A percentile compares a stretch with the other conserved stretches of the same genome.
Evolutionary conservation across 2,888 invertebrate genomes (phyloP).

Genomic region (Rhyacophila evoluta): DNA sequence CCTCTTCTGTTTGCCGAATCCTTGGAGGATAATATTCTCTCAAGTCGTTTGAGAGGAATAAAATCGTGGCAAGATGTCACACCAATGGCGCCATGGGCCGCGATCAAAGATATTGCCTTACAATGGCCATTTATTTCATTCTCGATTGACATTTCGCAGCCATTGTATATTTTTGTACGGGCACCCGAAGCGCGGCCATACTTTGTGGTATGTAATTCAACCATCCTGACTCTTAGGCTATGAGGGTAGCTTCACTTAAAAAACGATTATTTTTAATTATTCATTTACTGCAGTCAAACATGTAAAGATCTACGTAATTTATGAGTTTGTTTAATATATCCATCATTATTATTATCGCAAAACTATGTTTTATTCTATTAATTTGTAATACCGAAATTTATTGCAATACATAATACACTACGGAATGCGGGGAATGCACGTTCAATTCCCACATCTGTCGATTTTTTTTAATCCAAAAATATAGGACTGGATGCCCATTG

Average conservation of each 20-base stretch:
- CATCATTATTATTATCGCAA: no score
- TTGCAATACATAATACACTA: no score
- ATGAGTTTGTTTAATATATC: no score
- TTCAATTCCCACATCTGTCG: no score
- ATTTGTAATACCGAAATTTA: no score
- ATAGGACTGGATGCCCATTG: no score
- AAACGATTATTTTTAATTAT: slow-evolving; percentile 10
- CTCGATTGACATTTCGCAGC: slow-evolving; percentile 45
- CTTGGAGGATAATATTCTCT: neutral
- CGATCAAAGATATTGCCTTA: slow-evolving; percentile 48
- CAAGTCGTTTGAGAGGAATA: slow-evolving; percentile 30
- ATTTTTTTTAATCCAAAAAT: no score
- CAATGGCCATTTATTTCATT: slow-evolving; percentile 49
- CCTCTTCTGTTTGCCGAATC: neutral
- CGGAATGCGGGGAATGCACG: no score
- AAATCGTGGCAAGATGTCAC: slow-evolving; percentile 36
- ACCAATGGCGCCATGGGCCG: slow-evolving; percentile 45
- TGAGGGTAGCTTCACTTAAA: neutral
- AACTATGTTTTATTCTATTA: no score
- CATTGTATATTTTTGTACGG: slow-evolving; percentile 36
- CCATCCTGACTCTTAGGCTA: neutral
- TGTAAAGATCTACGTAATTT: no score
- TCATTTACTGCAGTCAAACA: neutral
- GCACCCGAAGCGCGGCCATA: slow-evolving; percentile 30
- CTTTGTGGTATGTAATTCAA: neutral